Evolutionary conservation across 2,113 vertebrate species (phyloP).

Genomic region (Pluvialis apricaria): DNA sequence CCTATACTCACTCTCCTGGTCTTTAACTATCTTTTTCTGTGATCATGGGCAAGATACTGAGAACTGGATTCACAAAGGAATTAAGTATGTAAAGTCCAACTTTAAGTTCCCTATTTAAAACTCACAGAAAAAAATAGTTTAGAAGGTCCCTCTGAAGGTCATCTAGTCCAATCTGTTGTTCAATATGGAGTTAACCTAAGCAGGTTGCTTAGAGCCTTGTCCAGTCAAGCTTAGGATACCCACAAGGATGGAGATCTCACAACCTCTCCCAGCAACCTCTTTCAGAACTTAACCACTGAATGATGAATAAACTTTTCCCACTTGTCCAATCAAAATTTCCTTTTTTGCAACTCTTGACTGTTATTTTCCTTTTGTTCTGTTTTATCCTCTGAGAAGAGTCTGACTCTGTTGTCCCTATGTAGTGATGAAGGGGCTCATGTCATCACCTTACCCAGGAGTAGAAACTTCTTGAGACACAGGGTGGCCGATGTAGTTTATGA

Average conservation of each 20-base stretch:
- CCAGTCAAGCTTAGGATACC: background rate
- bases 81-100: background rate
- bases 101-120: background rate
- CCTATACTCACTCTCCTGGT: background rate
- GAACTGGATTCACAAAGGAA: background rate
- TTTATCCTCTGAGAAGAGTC: background rate
- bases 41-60: background rate
- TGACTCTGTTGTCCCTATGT: background rate
- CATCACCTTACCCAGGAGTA: background rate
- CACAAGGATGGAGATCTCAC: background rate
- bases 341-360: background rate
- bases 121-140: background rate
- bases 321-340: background rate
- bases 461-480: background rate
- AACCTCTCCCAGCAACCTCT: background rate
- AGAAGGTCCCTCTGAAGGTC: background rate
- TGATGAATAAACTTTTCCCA: background rate
- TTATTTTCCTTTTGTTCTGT: background rate
- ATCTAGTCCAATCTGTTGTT: background rate
- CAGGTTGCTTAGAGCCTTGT: background rate
- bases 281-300: background rate
- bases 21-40: background rate
- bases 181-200: background rate
- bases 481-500: background rate
- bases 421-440: accelerated